Percentiles rank a stretch among this genome's conserved stretches.
Conservation (phyloP, 2,113 vertebrate species). For the Peromyscus maniculatus region DNA sequence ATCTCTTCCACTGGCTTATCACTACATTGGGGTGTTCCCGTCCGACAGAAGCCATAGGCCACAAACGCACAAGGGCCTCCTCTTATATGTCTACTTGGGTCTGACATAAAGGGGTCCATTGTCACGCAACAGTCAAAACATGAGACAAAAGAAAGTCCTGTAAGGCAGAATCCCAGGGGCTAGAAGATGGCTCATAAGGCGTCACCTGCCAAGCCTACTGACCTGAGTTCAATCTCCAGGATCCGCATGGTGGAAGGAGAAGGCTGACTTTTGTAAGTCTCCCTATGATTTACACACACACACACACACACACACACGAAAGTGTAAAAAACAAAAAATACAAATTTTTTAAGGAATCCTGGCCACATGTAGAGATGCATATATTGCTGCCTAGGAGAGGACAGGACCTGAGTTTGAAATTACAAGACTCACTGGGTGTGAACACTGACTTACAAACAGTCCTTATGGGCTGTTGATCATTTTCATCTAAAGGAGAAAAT, state of each 20-base stretch:
- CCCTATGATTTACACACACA: neutral
- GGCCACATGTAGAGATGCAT: neutral
- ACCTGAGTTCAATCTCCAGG: neutral
- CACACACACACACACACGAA: neutral
- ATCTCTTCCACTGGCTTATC: neutral
- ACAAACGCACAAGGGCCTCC: neutral
- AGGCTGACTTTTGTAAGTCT: neutral
- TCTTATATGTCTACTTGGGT: neutral
- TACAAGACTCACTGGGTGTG: neutral
- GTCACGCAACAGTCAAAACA: neutral
- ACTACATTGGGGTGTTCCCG: neutral
- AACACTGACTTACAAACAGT: neutral
- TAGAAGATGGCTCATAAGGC: neutral
- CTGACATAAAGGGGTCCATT: slow-evolving; percentile 32
- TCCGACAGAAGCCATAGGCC: neutral
- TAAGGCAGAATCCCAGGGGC: slow-evolving; percentile 18
- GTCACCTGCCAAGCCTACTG: neutral
- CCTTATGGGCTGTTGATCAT: neutral
- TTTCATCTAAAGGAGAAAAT: neutral
- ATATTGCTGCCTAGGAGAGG: neutral
- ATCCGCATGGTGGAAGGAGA: neutral
- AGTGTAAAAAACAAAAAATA: neutral
- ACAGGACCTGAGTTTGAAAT: neutral
- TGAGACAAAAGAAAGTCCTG: slow-evolving; percentile 5
- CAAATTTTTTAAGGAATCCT: neutral